Evolutionary conservation across 2,888 invertebrate genomes (phyloP), one percentile per base, ranked within the genome.

Genomic region (Scelioninae gen. 1): DNA sequence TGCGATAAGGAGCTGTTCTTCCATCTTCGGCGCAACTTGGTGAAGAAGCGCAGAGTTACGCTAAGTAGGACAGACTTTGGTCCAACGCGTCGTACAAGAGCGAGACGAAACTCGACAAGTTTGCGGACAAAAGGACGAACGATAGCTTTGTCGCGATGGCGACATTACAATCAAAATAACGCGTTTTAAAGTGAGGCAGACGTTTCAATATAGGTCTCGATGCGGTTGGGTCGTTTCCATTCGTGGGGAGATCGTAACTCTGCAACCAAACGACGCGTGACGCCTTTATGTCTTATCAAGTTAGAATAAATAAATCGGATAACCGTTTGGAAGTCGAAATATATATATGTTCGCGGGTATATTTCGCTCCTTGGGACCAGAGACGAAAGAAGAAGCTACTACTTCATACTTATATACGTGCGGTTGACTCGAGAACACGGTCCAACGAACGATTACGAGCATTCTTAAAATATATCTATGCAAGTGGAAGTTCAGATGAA

Each of bases 1-100:
- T 91, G 91, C 90, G 91, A 91, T 91, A 91, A 91, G 91, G 88
- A 88, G 86, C 88, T 86, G 87, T 87, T 86, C 84, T 80, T 84
- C 85, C 85, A 86, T 87, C 88, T 88, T 87, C 85, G 85, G 83
- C 60, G 45, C 38, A 31, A 72, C 72, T 77, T 63, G 62, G 43
- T 51, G 77, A 85, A 77, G 80, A 77, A 74, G 76, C 62, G 72
- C 55, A 55, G 75, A 81, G 32, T 74, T 62, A 49, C 40, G 72
- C 72, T 77, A 83, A 84, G 81, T 83, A 79, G 82, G 82, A 80
- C 72, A 76, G 83, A 83, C 74, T 69, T 78, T 58, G 68, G 68
- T 63, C 15, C 38, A 68, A 62, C 34, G 43, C 74, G 72, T 66
- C 72, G 65, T 40, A 53, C 23, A 60, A 55, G 69, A 76, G 72